These are phyloP conservation scores for Orthonevra nobilis DNA, from an alignment of 2,888 invertebrate species.

Conservation along the genomic window DNA sequence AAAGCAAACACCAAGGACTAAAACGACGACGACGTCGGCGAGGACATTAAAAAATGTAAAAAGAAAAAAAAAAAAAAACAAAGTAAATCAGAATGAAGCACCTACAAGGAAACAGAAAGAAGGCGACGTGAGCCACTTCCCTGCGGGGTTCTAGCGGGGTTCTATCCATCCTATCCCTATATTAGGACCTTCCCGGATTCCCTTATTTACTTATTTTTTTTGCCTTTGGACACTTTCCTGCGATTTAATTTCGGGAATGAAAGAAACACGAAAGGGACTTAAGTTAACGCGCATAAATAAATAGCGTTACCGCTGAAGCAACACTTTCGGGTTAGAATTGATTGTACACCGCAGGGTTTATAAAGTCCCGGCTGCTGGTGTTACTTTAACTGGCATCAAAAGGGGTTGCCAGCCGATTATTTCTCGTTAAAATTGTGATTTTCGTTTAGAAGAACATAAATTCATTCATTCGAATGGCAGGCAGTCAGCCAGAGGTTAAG, in stretches of 20 bases:
- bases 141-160: constrained; percentile 16
- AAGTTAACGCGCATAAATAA: constrained; percentile 13
- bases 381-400: constrained; percentile 3
- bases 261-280: constrained; percentile 1
- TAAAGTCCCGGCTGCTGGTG: constrained; percentile 8
- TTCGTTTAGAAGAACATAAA: constrained; percentile 57
- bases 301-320: constrained; percentile 16
- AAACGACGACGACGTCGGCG: too few relatives aligned
- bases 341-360: constrained; percentile 19
- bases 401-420: constrained; percentile 46
- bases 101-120: constrained; percentile 3
- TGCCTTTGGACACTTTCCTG: constrained; percentile 11
- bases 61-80: constrained; percentile 23
- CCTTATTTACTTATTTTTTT: background rate
- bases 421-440: constrained; percentile 65
- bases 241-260: constrained; percentile 38
- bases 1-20: constrained; percentile 31
- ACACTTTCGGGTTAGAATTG: constrained; percentile 26
- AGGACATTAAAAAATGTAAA: constrained; percentile 56
- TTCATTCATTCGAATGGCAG: constrained; percentile 47
- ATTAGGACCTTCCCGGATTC: background rate
- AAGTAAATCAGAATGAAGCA: constrained; percentile 65
- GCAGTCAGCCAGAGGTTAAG: constrained; percentile 6
- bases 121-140: constrained; percentile 24
- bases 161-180: background rate